Percentiles rank a stretch among this genome's conserved stretches.
Evolutionary conservation across 2,888 invertebrate genomes (phyloP).

Genomic region (Hanleya hanleyi): DNA sequence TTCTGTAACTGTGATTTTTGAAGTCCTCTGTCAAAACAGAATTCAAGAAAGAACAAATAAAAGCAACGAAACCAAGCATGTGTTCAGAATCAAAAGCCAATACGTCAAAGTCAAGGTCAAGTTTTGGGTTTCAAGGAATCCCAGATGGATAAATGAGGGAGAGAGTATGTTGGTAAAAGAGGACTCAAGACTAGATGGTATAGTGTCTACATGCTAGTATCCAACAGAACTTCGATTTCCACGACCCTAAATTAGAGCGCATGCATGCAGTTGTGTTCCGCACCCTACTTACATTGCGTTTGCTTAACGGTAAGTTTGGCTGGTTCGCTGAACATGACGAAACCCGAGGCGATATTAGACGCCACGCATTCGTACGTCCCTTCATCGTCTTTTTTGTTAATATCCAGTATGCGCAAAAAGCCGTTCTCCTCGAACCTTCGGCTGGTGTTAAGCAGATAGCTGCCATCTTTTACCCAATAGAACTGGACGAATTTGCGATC

Average conservation of each 20-base stretch:
- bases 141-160: too few relatives aligned
- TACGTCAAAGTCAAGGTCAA: too few relatives aligned
- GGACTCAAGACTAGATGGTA: too few relatives aligned
- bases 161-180: too few relatives aligned
- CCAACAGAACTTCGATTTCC: too few relatives aligned
- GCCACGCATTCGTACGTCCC: conserved; percentile 10
- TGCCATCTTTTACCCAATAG: conserved; percentile 11
- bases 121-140: too few relatives aligned
- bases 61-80: too few relatives aligned
- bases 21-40: too few relatives aligned
- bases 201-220: neutral
- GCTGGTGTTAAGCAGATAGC: conserved; percentile 5
- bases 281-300: conserved; percentile 11
- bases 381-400: conserved; percentile 2
- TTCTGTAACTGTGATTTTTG: too few relatives aligned
- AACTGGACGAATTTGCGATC: conserved; percentile 6
- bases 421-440: conserved; percentile 6
- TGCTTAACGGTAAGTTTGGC: conserved; percentile 3
- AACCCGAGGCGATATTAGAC: conserved; percentile 1
- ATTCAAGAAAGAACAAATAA: too few relatives aligned
- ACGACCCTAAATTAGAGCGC: too few relatives aligned
- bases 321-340: neutral
- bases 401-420: neutral
- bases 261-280: neutral
- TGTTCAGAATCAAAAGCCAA: too few relatives aligned